These are phyloP conservation scores for Anarrhichthys ocellatus DNA, from an alignment of 2,113 vertebrate species.

Conservation along the genomic window DNA sequence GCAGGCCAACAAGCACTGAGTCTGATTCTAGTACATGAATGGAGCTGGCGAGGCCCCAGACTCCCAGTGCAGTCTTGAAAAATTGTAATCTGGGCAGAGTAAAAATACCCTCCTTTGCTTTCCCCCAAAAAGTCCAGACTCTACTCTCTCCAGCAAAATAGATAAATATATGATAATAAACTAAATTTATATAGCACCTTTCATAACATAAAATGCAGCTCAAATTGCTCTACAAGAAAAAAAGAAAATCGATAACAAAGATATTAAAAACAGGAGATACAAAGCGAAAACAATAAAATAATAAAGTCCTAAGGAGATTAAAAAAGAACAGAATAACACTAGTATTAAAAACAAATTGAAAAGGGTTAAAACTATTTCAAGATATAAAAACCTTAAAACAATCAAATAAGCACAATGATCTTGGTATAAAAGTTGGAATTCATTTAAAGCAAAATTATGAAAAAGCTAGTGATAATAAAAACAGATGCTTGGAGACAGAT, in stretches of 20 bases:
- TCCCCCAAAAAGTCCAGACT: neutral
- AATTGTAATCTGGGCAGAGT: neutral
- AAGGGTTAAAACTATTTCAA: neutral
- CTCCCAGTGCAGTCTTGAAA: neutral
- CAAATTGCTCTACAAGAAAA: neutral
- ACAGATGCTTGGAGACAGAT: conserved; percentile 18
- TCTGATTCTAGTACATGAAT: neutral
- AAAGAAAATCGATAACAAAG: neutral
- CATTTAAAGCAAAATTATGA: neutral
- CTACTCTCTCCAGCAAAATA: neutral
- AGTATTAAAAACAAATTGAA: neutral
- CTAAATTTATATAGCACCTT: neutral
- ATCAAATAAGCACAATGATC: neutral
- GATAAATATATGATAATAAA: neutral
- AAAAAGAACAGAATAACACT: neutral
- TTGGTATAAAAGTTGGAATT: neutral
- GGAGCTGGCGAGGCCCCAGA: neutral
- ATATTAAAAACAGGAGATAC: neutral
- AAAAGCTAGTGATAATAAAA: neutral
- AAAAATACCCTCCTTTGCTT: neutral
- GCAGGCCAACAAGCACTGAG: neutral
- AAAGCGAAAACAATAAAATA: neutral
- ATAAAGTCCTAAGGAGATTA: neutral
- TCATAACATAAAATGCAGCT: neutral
- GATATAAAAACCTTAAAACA: neutral